A percentile compares a stretch with the other conserved stretches of the same genome.
phyloP scores from a whole-genome alignment of 2,113 vertebrate species.

The Acrocephalus kingi region DNA sequence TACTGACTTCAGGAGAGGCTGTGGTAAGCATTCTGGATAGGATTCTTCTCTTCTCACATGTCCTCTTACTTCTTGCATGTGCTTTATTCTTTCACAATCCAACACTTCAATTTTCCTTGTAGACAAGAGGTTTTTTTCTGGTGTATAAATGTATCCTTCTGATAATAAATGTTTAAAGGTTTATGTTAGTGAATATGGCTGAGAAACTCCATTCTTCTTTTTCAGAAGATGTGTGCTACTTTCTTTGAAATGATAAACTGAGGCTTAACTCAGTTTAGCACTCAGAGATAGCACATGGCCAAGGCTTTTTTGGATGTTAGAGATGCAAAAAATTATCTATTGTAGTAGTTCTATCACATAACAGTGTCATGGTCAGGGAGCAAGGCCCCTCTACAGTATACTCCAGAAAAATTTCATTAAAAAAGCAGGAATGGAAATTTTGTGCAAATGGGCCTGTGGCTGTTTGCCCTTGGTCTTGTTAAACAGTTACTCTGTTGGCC shows the following conservation, averaged over 20 bases:
- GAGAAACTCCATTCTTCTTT: not conserved
- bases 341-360: not conserved
- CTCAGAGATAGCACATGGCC: not conserved
- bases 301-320: not conserved
- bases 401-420: not conserved
- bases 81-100: not conserved
- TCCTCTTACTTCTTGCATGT: not conserved
- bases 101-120: not conserved
- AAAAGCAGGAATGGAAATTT: not conserved
- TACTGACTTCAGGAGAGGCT: not conserved
- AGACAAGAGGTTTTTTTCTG: not conserved
- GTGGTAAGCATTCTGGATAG: not conserved
- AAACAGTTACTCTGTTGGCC: not conserved
- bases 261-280: not conserved
- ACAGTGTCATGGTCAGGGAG: not conserved
- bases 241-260: not conserved
- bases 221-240: not conserved
- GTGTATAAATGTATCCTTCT: not conserved
- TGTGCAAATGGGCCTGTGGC: not conserved
- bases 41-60: not conserved
- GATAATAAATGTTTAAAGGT: not conserved
- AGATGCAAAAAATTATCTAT: not conserved
- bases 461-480: not conserved
- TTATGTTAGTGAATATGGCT: not conserved
- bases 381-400: not conserved